Conservation (phyloP, 2,888 invertebrate genomes). For the Napeogenes inachia region DNA sequence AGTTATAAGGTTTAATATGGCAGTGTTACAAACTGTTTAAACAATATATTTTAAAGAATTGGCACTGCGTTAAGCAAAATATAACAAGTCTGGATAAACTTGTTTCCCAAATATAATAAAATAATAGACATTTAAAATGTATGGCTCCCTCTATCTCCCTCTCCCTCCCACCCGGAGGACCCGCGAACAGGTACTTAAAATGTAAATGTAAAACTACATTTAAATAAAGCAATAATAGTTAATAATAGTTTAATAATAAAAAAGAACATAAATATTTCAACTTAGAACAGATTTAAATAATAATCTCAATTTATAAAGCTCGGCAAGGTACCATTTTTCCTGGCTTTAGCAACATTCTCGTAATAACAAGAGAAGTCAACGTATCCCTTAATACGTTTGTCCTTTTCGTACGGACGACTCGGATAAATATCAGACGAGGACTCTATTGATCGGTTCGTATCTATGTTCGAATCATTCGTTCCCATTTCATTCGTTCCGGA, state of each 20-base stretch:
- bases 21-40: too few relatives aligned
- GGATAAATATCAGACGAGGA: conserved; percentile 67
- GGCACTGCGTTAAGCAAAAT: too few relatives aligned
- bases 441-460: conserved; percentile 62
- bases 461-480: conserved; percentile 53
- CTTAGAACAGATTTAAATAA: not conserved
- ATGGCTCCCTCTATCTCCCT: too few relatives aligned
- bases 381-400: conserved; percentile 86
- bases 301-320: conserved; percentile 70
- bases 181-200: too few relatives aligned
- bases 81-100: too few relatives aligned
- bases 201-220: too few relatives aligned
- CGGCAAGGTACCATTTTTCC: conserved; percentile 81
- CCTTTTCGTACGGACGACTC: conserved; percentile 72
- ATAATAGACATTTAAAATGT: too few relatives aligned
- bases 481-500: conserved; percentile 51
- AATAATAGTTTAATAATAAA: not conserved
- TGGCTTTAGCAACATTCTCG: conserved; percentile 82
- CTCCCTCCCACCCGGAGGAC: too few relatives aligned
- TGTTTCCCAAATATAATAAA: too few relatives aligned
- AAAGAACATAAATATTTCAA: not conserved
- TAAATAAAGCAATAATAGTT: too few relatives aligned
- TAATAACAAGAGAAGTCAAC: conserved; percentile 91
- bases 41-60: too few relatives aligned
- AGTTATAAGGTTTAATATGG: too few relatives aligned